Evolutionary conservation across 1,140 invertebrate genomes (phyloP), one percentile per base, ranked within the genome.

Genomic region (Bombus cullumanus): DNA sequence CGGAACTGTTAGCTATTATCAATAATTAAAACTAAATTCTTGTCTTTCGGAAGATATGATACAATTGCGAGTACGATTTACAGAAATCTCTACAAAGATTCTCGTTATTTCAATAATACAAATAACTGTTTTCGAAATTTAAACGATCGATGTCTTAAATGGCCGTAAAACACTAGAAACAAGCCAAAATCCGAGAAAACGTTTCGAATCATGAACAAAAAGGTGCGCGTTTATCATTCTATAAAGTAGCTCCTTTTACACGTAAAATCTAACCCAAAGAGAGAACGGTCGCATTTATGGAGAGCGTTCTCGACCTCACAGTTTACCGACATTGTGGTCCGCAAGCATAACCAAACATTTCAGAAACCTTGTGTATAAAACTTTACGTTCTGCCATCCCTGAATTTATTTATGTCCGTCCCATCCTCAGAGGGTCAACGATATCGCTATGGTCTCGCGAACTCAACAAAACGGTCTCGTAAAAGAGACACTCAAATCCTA

Each of bases 401-500:
- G 80, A 64, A 82, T 82, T 82, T 41, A 74, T 62, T 43, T 39
- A 39, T 28, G 18, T 53, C 18, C 25, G 3, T 15, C 25, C 47
- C 34, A 25, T 37, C 5, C 37, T 34, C 57, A 37, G 22, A 62
- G n/a, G 57, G 39, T 82, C 81, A 64, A 43, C 57, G 71, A 74
- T 82, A 37, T 59, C 15, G 13, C 53, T 78, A 75, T 5, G n/a
- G 41, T 57, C 57, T 34, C 72, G 12, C 72, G 31, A 64, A 68
- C 47, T 34, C 43, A 10, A 31, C 18, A 62, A 68, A 76, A 83
- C 72, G 72, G 5, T 41, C 34, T 76, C 72, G 81, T 83, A 64
- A 83, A 83, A 68, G 75, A 64, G 34, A 53, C 28, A 76, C 81
- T 83, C 81, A 73, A 68, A 31, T n/a, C 43, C 15, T 34, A 18